Percentiles rank a stretch among this genome's conserved stretches.
These are phyloP conservation scores for Eupithecia inturbata DNA, from an alignment of 2,888 invertebrate genomes.

Conservation along the genomic window DNA sequence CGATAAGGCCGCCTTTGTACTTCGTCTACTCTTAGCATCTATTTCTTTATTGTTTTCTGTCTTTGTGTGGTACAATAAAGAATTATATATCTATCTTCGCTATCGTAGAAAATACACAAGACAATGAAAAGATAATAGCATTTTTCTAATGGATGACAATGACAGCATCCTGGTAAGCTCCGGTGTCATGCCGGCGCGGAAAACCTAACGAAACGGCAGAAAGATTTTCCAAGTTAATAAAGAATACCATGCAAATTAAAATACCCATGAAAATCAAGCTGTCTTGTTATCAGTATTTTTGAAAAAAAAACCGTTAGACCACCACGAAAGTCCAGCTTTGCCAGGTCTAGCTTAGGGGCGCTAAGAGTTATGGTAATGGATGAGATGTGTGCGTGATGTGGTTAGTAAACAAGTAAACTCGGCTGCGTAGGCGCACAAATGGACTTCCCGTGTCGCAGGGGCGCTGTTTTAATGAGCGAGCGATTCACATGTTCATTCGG, in stretches of 20 bases:
- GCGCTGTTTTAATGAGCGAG: conserved; percentile 29
- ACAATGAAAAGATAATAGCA: no score
- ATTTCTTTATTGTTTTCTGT: no score
- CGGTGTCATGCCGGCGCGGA: no score
- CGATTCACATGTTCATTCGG: conserved; percentile 23
- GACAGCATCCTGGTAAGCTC: no score
- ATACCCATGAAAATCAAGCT: background rate
- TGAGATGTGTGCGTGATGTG: conserved; percentile 29
- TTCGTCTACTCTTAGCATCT: no score
- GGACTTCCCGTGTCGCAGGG: conserved; percentile 33
- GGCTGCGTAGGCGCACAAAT: conserved; percentile 33
- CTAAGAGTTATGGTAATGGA: conserved; percentile 22
- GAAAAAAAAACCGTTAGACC: background rate
- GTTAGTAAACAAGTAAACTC: conserved; percentile 34
- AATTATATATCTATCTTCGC: no score
- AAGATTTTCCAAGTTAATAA: no score
- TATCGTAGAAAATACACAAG: no score
- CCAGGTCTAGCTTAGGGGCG: background rate
- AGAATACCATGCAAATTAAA: background rate
- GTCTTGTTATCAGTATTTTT: background rate
- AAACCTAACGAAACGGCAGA: no score
- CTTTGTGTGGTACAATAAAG: no score
- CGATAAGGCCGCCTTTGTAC: no score
- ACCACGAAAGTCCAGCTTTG: background rate
- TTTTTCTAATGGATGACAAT: no score